phyloP scores from a whole-genome alignment of 2,113 vertebrate genomes.

The Nematolebias whitei region DNA sequence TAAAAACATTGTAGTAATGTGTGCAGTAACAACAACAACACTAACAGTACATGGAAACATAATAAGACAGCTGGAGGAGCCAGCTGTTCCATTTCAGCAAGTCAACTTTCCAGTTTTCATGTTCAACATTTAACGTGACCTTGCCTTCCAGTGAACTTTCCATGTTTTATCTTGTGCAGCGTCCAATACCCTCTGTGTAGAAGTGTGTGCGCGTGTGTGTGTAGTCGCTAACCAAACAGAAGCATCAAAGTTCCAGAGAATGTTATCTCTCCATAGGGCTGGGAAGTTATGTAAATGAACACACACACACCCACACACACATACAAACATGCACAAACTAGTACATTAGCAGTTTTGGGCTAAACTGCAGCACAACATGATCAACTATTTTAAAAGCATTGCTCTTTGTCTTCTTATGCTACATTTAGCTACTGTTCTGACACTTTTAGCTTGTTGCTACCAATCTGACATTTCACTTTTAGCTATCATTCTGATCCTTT shows the following conservation, averaged over 20 bases:
- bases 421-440: too few species aligned
- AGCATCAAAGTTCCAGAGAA: conserved; percentile 65
- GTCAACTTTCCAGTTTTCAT: conserved; percentile 42
- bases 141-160: conserved; percentile 69
- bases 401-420: neutral
- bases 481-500: too few species aligned
- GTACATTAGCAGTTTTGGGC: conserved; percentile 23
- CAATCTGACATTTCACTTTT: too few species aligned
- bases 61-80: conserved; percentile 22
- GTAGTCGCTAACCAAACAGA: conserved; percentile 62
- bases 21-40: conserved; percentile 1
- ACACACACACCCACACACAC: conserved; percentile 21
- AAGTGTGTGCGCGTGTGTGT: conserved; percentile 5
- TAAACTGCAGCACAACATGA: conserved; percentile 11
- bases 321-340: conserved; percentile 20
- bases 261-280: conserved; percentile 61
- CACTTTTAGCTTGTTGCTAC: too few species aligned
- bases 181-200: conserved; percentile 46
- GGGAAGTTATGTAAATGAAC: conserved; percentile 74
- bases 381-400: too few species aligned
- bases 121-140: conserved; percentile 50
- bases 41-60: conserved; percentile 22
- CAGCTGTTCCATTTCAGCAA: conserved; percentile 51
- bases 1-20: conserved; percentile 23
- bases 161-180: conserved; percentile 65